These are phyloP conservation scores for Invenusta paracnida DNA, from an alignment of 2,888 invertebrate species.

Conservation along the genomic window DNA sequence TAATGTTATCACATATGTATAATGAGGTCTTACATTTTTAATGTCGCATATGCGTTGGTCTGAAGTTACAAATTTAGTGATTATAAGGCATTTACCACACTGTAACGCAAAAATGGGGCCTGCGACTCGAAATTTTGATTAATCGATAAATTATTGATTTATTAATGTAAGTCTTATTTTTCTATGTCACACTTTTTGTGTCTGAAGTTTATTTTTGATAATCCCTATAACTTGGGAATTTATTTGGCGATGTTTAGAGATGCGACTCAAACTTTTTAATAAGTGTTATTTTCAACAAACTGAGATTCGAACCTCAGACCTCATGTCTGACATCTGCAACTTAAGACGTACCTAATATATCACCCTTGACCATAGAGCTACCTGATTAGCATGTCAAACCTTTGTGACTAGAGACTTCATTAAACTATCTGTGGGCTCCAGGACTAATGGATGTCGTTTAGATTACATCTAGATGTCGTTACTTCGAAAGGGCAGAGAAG, in stretches of 20 bases:
- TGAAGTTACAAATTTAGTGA: neutral
- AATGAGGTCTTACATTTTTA: neutral
- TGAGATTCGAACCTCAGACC: neutral
- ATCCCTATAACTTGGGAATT: neutral
- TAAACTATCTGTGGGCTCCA: too few species aligned
- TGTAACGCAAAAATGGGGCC: neutral
- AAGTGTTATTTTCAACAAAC: neutral
- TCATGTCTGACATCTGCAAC: neutral
- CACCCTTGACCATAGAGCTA: too few species aligned
- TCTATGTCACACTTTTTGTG: neutral
- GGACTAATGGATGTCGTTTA: too few species aligned
- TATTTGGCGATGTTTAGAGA: neutral
- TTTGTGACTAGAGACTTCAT: too few species aligned
- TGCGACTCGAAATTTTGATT: neutral
- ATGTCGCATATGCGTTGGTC: too few species aligned
- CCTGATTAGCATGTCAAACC: too few species aligned
- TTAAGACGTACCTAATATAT: conserved; percentile 11
- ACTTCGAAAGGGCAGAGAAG: too few species aligned
- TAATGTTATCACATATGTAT: neutral
- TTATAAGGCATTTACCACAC: neutral
- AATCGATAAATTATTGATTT: neutral
- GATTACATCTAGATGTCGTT: too few species aligned
- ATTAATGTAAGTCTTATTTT: neutral
- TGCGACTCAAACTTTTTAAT: neutral
- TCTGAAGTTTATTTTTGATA: neutral